These are phyloP conservation scores for Frieseomelitta varia DNA, from an alignment of 1,140 invertebrate species.

Conservation along the genomic window DNA sequence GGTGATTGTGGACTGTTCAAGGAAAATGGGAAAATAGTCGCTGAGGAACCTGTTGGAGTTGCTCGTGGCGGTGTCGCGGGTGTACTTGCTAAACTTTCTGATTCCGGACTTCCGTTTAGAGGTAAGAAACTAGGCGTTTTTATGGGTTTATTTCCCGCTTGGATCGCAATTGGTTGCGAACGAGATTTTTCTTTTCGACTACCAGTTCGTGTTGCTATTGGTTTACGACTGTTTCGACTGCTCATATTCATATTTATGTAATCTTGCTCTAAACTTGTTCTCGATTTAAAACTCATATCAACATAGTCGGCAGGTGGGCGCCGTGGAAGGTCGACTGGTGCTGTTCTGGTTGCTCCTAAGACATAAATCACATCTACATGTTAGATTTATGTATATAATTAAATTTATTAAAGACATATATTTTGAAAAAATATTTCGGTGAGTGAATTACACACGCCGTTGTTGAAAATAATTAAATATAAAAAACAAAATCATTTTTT, in stretches of 20 bases:
- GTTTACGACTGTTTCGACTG: slow-evolving; percentile 61
- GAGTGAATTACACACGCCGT: background rate
- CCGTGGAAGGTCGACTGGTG: slow-evolving; percentile 79
- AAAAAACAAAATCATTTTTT: background rate
- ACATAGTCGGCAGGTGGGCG: slow-evolving; percentile 84
- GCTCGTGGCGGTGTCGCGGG: slow-evolving; percentile 80
- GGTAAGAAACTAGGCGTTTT: slow-evolving; percentile 79
- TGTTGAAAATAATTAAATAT: background rate
- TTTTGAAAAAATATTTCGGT: background rate
- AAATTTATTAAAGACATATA: background rate
- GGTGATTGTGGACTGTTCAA: slow-evolving; percentile 84
- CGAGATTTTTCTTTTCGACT: slow-evolving; percentile 80
- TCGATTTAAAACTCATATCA: slow-evolving; percentile 83
- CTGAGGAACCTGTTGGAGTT: slow-evolving; percentile 82
- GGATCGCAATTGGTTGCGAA: slow-evolving; percentile 85
- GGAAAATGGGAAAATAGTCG: slow-evolving; percentile 85
- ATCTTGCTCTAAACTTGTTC: slow-evolving; percentile 76
- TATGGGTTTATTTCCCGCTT: slow-evolving; percentile 76
- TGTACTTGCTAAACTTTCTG: slow-evolving; percentile 78
- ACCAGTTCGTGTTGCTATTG: slow-evolving; percentile 59
- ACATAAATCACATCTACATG: background rate
- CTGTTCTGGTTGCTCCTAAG: slow-evolving; percentile 75
- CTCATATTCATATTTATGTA: slow-evolving; percentile 81
- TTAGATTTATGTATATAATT: background rate
- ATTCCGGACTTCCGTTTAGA: slow-evolving; percentile 76